Conservation (phyloP, 1,140 invertebrate species). For the Acyrthosiphon pisum region DNA sequence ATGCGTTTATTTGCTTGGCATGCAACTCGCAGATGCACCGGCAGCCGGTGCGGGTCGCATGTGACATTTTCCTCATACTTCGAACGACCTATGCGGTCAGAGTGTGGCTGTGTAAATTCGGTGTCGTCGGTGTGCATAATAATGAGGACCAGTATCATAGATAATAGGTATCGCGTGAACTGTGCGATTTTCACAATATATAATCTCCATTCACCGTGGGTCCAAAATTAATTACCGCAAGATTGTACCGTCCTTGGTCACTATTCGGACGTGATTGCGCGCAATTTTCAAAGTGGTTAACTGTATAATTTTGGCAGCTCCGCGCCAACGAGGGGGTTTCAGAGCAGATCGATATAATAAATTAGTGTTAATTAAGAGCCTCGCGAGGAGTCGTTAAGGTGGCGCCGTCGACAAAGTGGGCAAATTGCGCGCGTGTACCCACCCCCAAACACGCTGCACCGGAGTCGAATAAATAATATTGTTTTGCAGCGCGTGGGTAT, state of each 20-base stretch:
- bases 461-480: not conserved
- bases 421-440: not conserved
- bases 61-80: not conserved
- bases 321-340: not conserved
- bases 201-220: not conserved
- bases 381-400: not conserved
- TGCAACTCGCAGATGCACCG: not conserved
- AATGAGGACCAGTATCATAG: not conserved
- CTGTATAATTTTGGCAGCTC: not conserved
- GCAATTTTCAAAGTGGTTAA: not conserved
- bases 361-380: conserved; percentile 17
- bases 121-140: not conserved
- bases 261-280: not conserved
- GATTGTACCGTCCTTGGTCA: not conserved
- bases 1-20: not conserved
- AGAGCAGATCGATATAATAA: conserved; percentile 9
- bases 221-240: not conserved
- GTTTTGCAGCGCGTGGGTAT: not conserved
- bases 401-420: not conserved
- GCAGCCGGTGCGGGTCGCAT: not conserved
- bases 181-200: not conserved
- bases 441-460: not conserved
- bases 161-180: not conserved
- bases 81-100: not conserved
- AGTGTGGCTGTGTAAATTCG: not conserved